A percentile compares a stretch with the other conserved stretches of the same genome.
phyloP scores from a whole-genome alignment of 2,797 vertebrate genomes.

The Pteronotus mesoamericanus region DNA sequence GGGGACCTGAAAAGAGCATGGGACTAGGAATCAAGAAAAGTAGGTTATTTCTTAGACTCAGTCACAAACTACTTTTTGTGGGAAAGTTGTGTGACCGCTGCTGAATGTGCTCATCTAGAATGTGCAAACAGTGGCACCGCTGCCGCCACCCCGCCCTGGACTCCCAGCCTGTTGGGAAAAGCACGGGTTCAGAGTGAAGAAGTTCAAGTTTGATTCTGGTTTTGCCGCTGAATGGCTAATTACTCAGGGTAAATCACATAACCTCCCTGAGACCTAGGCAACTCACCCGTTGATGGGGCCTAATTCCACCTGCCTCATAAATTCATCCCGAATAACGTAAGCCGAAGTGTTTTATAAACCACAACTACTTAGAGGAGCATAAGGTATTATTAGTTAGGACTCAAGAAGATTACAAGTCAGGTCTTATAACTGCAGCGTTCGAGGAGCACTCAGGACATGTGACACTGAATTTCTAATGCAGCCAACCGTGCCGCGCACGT shows the following conservation, averaged over 20 bases:
- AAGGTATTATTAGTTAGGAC: constrained; percentile 11
- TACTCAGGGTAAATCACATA: not conserved
- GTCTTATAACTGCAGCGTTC: not conserved
- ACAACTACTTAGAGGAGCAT: not conserved
- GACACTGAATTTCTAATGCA: not conserved
- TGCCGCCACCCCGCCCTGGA: accelerated
- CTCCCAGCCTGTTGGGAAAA: not conserved
- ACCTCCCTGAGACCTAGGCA: not conserved
- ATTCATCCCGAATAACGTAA: not conserved
- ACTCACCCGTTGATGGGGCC: not conserved
- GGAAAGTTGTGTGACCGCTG: not conserved
- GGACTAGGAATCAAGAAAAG: not conserved
- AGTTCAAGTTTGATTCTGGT: not conserved
- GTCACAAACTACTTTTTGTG: not conserved
- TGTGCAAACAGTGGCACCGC: not conserved
- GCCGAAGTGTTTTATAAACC: not conserved
- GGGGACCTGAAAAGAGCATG: no score
- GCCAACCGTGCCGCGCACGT: not conserved
- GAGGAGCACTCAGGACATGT: accelerated
- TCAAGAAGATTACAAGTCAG: not conserved
- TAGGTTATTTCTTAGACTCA: not conserved
- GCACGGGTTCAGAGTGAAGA: not conserved
- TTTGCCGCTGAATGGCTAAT: not conserved
- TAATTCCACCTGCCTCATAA: not conserved
- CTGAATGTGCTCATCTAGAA: not conserved